These are phyloP conservation scores for Lagorchestes hirsutus DNA, from an alignment of 2,797 vertebrate genomes.

Conservation along the genomic window DNA sequence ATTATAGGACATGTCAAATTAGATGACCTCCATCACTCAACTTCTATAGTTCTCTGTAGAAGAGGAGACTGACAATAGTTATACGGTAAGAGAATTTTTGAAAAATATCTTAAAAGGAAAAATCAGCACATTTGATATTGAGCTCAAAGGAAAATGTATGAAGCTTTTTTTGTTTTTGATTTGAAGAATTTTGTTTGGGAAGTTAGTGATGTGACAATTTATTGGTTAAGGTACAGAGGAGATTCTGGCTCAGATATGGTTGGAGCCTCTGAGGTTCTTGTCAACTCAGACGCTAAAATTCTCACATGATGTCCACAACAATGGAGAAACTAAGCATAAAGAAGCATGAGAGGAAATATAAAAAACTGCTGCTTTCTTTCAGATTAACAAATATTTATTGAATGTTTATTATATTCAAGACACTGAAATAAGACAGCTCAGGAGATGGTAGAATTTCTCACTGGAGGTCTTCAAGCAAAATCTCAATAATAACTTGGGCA, in stretches of 20 bases:
- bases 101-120: background rate
- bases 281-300: background rate
- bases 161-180: background rate
- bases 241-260: background rate
- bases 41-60: background rate
- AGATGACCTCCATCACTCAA: background rate
- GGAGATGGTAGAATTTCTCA: background rate
- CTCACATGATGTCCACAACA: background rate
- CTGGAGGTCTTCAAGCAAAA: background rate
- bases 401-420: conserved; percentile 12
- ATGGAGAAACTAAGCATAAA: background rate
- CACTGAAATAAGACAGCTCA: background rate
- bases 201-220: background rate
- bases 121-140: background rate
- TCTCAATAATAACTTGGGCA: background rate
- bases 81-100: background rate
- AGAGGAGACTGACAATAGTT: background rate
- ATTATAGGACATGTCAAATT: background rate
- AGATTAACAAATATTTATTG: conserved; percentile 13
- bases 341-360: background rate
- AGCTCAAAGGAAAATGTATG: background rate
- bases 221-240: background rate
- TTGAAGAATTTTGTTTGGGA: background rate
- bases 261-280: background rate
- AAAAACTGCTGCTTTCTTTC: conserved; percentile 10